Percentiles rank a stretch among this genome's conserved stretches.
Conservation (phyloP, 2,113 vertebrate genomes). For the Callocephalon fimbriatum region DNA sequence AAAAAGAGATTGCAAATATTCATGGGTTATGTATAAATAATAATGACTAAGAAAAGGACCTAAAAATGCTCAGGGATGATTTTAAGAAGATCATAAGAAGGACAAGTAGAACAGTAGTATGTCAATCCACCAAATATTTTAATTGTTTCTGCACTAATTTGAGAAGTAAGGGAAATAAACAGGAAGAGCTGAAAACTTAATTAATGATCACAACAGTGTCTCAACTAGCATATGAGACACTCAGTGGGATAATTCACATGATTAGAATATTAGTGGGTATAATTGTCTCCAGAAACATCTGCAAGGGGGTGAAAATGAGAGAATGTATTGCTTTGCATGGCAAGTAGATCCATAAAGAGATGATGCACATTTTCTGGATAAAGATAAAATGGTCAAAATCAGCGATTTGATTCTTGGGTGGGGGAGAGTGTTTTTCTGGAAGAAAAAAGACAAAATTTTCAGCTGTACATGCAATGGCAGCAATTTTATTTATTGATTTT, state of each 20-base stretch:
- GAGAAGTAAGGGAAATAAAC: slow-evolving; percentile 2
- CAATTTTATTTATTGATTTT: neutral
- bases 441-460: neutral
- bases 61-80: neutral
- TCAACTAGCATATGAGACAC: neutral
- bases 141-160: slow-evolving; percentile 18
- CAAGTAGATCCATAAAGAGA: neutral
- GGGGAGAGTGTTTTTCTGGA: neutral
- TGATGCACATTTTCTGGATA: neutral
- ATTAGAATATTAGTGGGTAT: slow-evolving; percentile 11
- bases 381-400: neutral
- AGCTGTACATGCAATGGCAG: neutral
- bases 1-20: neutral
- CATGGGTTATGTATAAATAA: fast-evolving
- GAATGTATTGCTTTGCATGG: neutral
- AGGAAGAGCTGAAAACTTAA: slow-evolving; percentile 44
- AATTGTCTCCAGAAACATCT: slow-evolving; percentile 7
- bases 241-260: slow-evolving; percentile 29
- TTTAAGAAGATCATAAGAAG: neutral
- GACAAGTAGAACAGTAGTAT: neutral
- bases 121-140: neutral
- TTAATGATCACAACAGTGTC: slow-evolving; percentile 17
- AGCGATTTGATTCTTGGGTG: neutral
- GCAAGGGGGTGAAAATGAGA: neutral
- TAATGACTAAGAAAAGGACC: neutral